Conservation (phyloP, 1,140 invertebrate species). For the Zaprionus taronus region DNA sequence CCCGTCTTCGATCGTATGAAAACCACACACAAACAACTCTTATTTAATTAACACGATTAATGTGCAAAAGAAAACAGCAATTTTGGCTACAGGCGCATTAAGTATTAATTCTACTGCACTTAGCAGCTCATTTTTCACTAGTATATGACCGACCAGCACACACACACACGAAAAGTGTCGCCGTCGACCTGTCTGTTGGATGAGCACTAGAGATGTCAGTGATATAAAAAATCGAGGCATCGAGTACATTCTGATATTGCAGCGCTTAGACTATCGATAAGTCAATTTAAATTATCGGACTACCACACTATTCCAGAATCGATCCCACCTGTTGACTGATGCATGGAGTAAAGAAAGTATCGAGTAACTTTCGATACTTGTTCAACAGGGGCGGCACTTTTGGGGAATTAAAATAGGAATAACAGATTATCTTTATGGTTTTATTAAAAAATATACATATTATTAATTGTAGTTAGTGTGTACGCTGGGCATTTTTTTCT, state of each 20-base stretch:
- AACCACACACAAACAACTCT: constrained; percentile 40
- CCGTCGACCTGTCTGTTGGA: constrained; percentile 43
- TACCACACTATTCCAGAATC: not conserved
- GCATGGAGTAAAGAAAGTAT: not conserved
- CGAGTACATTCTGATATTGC: not conserved
- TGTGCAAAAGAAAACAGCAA: constrained; percentile 21
- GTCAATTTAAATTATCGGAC: not conserved
- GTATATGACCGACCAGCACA: constrained; percentile 40
- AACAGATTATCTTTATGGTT: constrained; percentile 21
- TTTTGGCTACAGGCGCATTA: constrained; percentile 33
- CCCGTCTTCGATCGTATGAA: constrained; percentile 36
- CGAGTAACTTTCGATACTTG: not conserved
- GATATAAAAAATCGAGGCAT: constrained; percentile 20
- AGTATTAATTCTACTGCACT: constrained; percentile 47
- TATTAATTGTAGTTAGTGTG: constrained; percentile 66
- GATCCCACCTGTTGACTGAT: not conserved
- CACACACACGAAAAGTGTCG: constrained; percentile 32
- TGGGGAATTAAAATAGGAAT: not conserved
- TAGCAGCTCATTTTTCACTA: constrained; percentile 49
- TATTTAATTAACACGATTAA: constrained; percentile 57
- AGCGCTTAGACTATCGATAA: constrained; percentile 2
- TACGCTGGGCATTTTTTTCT: constrained; percentile 58
- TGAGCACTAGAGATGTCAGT: constrained; percentile 30
- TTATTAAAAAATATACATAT: constrained; percentile 75
- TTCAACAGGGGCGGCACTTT: not conserved